Evolutionary conservation across 2,113 vertebrate species (phyloP).

Genomic region (Limanda limanda): DNA sequence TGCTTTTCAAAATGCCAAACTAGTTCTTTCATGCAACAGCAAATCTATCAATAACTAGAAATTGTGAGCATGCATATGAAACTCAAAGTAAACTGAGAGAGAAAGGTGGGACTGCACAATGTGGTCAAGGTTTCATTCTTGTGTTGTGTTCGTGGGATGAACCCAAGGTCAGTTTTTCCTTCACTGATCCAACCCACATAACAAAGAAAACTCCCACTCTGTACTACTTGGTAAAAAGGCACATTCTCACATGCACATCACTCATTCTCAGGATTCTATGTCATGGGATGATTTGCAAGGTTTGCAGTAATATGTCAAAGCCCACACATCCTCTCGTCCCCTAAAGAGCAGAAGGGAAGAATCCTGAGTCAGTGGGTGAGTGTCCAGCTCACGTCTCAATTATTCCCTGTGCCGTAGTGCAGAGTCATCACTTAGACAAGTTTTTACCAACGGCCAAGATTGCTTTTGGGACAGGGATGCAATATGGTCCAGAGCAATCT

Average conservation of each 20-base stretch:
- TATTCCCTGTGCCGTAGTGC: constrained; percentile 69
- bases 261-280: constrained; percentile 25
- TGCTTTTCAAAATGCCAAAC: background rate
- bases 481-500: constrained; percentile 79
- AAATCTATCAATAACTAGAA: background rate
- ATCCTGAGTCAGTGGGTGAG: constrained; percentile 64
- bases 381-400: constrained; percentile 66
- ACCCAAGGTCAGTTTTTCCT: constrained; percentile 47
- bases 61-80: too few species aligned
- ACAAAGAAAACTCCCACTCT: background rate
- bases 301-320: constrained; percentile 60
- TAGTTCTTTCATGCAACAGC: background rate
- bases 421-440: constrained; percentile 75
- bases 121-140: constrained; percentile 9
- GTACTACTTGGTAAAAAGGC: constrained; percentile 21
- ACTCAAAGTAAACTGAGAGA: background rate
- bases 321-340: constrained; percentile 38
- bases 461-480: constrained; percentile 80
- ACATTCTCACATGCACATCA: constrained; percentile 8
- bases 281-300: constrained; percentile 38
- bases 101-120: constrained; percentile 25
- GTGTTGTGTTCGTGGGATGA: constrained; percentile 32
- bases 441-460: constrained; percentile 74
- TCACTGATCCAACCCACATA: constrained; percentile 5
- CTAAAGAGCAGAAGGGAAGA: constrained; percentile 48